These are phyloP conservation scores for fruit fly (Drosophila melanogaster) DNA, from an alignment of 1,140 invertebrate species.

Conservation along the genomic window Release_6_plus_ISO1_MT NC_004354.4:10620001-10620500, in stretches of 20 bases:
- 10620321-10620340: slow-evolving; percentile 65
- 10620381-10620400: slow-evolving; percentile 30
- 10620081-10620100: slow-evolving; percentile 1
- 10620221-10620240: slow-evolving; percentile 83
- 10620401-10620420: slow-evolving; percentile 25
- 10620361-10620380: slow-evolving; percentile 3
- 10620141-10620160: slow-evolving; percentile 70
- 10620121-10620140: slow-evolving; percentile 45
- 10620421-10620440: background rate
- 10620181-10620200: slow-evolving; percentile 84
- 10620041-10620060: slow-evolving; percentile 13
- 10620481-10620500: slow-evolving; percentile 18
- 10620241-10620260: slow-evolving; percentile 46
- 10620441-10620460: slow-evolving; percentile 3
- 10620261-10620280: slow-evolving; percentile 26
- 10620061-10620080: slow-evolving; percentile 1
- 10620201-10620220: slow-evolving; percentile 85
- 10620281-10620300: slow-evolving; percentile 42
- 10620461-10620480: slow-evolving; percentile 1
- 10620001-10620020: slow-evolving; percentile 19
- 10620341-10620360: slow-evolving; percentile 35
- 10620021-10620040: slow-evolving; percentile 13
- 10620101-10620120: slow-evolving; percentile 14
- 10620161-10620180: slow-evolving; percentile 76
- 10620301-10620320: slow-evolving; percentile 44